phyloP scores from a whole-genome alignment of 2,888 invertebrate species.

The Sepiola atlantica region DNA sequence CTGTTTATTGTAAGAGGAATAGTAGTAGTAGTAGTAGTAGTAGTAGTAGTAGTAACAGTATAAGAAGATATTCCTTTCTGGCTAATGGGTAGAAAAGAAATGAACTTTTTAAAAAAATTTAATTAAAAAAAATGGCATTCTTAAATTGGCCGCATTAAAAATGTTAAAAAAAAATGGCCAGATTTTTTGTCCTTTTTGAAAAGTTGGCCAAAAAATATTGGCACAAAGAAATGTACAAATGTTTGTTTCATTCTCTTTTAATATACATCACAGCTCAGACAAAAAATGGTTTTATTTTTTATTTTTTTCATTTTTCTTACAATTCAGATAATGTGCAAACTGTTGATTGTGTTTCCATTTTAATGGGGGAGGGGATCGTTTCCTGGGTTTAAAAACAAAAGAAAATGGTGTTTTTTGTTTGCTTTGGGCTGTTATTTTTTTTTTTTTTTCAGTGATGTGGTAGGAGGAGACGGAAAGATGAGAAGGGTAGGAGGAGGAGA shows the following conservation, averaged over 20 bases:
- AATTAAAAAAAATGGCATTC: neutral
- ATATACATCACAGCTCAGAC: constrained; percentile 32
- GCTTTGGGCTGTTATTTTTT: too few relatives aligned
- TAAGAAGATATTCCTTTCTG: neutral
- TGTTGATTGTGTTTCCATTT: neutral
- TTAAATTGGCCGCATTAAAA: neutral
- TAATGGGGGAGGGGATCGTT: neutral
- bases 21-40: neutral
- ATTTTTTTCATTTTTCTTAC: neutral
- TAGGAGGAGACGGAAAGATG: too few relatives aligned
- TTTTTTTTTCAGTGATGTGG: neutral
- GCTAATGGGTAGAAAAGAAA: neutral
- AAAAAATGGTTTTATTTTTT: too few relatives aligned
- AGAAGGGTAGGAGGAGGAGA: too few relatives aligned
- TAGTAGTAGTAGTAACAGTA: neutral
- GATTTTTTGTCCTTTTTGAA: neutral
- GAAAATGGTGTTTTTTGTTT: neutral
- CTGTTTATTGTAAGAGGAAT: neutral
- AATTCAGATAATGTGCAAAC: neutral
- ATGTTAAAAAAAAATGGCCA: neutral
- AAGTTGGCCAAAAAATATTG: neutral
- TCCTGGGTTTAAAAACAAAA: neutral
- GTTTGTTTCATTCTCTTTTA: neutral
- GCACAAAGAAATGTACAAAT: neutral
- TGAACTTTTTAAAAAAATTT: neutral